Percentiles rank a stretch among this genome's conserved stretches.
Conservation (phyloP, 2,113 vertebrate genomes). For the Spea bombifrons region DNA sequence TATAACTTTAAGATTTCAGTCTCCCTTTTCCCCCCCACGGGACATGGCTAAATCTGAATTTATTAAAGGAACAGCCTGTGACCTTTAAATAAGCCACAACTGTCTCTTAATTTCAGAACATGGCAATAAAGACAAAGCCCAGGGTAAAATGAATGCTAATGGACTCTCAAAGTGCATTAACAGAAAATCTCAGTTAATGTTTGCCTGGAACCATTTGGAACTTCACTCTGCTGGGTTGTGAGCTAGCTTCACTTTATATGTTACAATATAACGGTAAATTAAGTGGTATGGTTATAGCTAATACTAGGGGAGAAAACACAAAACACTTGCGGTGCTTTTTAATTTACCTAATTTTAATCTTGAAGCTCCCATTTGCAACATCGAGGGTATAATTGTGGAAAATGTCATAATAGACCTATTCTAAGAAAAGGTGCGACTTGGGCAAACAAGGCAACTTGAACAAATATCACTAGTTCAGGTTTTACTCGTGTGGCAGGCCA, state of each 20-base stretch:
- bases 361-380: too few relatives aligned
- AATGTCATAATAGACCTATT: too few relatives aligned
- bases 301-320: too few relatives aligned
- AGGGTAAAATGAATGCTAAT: constrained; percentile 45
- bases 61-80: constrained; percentile 41
- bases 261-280: too few relatives aligned
- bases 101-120: constrained; percentile 47
- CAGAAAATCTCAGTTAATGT: constrained; percentile 46
- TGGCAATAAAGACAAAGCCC: constrained; percentile 43
- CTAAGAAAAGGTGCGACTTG: too few relatives aligned
- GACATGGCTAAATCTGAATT: constrained; percentile 30
- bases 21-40: constrained; percentile 21
- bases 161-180: constrained; percentile 46
- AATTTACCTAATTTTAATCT: too few relatives aligned
- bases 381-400: too few relatives aligned
- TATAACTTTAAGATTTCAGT: background rate
- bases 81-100: constrained; percentile 43
- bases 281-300: too few relatives aligned
- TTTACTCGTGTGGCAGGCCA: too few relatives aligned
- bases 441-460: too few relatives aligned
- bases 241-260: constrained; percentile 3
- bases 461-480: too few relatives aligned
- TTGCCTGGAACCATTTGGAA: constrained; percentile 41
- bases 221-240: constrained; percentile 11
- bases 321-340: too few relatives aligned